Percentiles rank a stretch among this genome's conserved stretches.
Evolutionary conservation across 2,113 vertebrate genomes (phyloP).

Genomic region (Lipophrys pholis): DNA sequence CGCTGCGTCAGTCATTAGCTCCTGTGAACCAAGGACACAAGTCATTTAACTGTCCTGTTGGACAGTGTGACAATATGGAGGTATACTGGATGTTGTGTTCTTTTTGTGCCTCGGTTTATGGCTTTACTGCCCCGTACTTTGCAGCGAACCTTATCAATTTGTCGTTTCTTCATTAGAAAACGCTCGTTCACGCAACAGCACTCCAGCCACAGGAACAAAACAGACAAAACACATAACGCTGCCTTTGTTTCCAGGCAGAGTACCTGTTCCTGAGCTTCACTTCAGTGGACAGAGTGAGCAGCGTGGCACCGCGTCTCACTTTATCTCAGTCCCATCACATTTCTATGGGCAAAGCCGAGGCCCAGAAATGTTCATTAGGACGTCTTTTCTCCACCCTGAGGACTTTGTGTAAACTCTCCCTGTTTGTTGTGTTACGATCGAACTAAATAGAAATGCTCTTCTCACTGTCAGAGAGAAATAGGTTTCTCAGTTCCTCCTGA

Average conservation of each 20-base stretch:
- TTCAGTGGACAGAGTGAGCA: slow-evolving; percentile 48
- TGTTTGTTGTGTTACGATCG: not conserved
- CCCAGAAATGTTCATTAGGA: slow-evolving; percentile 19
- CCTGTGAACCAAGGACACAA: slow-evolving; percentile 13
- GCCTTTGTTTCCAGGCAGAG: slow-evolving; percentile 52
- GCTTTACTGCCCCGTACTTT: slow-evolving; percentile 34
- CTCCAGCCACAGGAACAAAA: slow-evolving; percentile 33
- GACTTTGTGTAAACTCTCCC: not conserved
- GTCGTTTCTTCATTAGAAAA: slow-evolving; percentile 46
- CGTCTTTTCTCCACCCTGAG: not conserved
- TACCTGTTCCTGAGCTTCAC: slow-evolving; percentile 60
- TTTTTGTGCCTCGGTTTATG: not conserved
- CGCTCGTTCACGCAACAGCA: slow-evolving; percentile 19
- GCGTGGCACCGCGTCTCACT: slow-evolving; percentile 38
- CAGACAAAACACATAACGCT: slow-evolving; percentile 50
- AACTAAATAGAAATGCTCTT: not conserved
- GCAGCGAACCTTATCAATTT: slow-evolving; percentile 42
- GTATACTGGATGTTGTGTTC: not conserved
- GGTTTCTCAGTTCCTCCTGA: not conserved
- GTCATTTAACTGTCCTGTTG: too few species aligned
- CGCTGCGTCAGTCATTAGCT: not conserved
- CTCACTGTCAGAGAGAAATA: not conserved
- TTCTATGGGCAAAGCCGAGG: slow-evolving; percentile 25
- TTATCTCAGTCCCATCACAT: slow-evolving; percentile 49
- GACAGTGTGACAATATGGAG: not conserved